A percentile compares a stretch with the other conserved stretches of the same genome.
These are phyloP conservation scores for Condylura cristata DNA, from an alignment of 2,113 vertebrate species.

Conservation along the genomic window DNA sequence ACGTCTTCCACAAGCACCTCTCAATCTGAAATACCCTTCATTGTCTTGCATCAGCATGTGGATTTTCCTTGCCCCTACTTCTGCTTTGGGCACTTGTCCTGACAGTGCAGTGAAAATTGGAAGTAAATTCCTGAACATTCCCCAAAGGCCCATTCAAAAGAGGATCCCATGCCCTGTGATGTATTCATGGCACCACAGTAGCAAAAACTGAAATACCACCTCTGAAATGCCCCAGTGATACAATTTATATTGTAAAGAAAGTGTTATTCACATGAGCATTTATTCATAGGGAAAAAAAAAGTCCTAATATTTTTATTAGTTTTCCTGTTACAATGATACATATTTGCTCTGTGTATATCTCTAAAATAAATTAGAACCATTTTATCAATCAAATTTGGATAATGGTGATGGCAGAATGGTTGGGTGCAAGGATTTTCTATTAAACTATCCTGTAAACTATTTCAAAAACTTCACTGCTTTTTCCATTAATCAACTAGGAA, in stretches of 20 bases:
- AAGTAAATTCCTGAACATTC: background rate
- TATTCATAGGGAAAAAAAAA: background rate
- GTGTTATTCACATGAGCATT: background rate
- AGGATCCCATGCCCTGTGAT: background rate
- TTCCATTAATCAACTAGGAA: background rate
- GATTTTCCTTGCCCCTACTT: background rate
- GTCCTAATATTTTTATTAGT: background rate
- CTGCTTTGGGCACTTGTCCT: background rate
- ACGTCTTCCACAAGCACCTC: fast-evolving
- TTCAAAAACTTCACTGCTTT: background rate
- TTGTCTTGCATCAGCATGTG: too few species aligned
- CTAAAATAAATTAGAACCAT: background rate
- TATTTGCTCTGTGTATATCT: background rate
- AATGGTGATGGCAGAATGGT: background rate
- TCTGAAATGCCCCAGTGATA: background rate
- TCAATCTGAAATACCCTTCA: fast-evolving
- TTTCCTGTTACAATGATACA: background rate
- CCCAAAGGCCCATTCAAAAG: background rate
- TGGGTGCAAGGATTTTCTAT: background rate
- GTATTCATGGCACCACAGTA: background rate
- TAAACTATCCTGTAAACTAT: background rate
- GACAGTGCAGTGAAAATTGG: background rate
- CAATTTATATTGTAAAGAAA: background rate
- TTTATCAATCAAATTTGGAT: background rate
- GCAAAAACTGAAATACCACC: background rate